Evolutionary conservation across 2,888 invertebrate species (phyloP).

Genomic region (Andrena chrysosceles): DNA sequence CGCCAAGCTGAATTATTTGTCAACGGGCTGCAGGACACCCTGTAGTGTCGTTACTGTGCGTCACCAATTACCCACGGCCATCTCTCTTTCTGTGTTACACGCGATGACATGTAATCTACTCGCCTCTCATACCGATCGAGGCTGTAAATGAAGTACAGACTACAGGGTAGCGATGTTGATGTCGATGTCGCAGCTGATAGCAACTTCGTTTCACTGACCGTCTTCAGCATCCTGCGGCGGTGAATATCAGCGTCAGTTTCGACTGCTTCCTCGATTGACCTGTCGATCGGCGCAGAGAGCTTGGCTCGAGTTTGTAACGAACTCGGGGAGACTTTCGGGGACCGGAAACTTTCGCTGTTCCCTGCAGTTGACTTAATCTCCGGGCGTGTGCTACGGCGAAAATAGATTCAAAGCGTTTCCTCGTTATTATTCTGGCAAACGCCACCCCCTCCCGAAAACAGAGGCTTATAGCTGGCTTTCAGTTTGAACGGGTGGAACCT

Average conservation of each 20-base stretch:
- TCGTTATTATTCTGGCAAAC: slow-evolving; percentile 3
- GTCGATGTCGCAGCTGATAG: no score
- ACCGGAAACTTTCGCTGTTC: slow-evolving; percentile 28
- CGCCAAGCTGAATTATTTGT: slow-evolving; percentile 45
- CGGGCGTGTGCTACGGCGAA: background rate
- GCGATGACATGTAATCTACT: background rate
- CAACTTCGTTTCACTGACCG: background rate
- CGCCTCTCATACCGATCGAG: background rate
- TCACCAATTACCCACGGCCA: slow-evolving; percentile 26
- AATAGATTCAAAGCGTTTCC: slow-evolving; percentile 4
- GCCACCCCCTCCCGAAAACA: background rate
- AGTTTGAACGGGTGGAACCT: background rate
- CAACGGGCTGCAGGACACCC: background rate
- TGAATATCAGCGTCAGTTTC: background rate
- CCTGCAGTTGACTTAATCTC: slow-evolving; percentile 23
- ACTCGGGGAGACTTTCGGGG: slow-evolving; percentile 15
- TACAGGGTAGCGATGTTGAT: no score
- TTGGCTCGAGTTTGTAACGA: slow-evolving; percentile 13
- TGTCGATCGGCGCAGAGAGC: background rate
- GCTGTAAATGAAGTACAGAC: background rate
- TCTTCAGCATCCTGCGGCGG: background rate
- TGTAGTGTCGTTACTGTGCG: background rate
- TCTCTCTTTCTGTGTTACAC: background rate
- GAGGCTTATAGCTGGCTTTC: background rate
- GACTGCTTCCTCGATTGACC: background rate